phyloP scores from a whole-genome alignment of 2,888 invertebrate genomes.

The Parascotia fuliginaria region DNA sequence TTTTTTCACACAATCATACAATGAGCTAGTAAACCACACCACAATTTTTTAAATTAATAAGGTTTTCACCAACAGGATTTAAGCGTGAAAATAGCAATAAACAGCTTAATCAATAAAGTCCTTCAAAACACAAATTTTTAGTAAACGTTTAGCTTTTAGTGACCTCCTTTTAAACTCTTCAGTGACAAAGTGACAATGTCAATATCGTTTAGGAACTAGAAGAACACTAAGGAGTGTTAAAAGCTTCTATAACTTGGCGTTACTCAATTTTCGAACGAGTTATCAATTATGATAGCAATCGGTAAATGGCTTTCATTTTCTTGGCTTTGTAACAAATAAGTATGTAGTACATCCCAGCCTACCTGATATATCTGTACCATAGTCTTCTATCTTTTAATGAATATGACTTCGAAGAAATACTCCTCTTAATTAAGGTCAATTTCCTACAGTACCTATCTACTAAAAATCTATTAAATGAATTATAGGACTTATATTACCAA shows the following conservation, averaged over 20 bases:
- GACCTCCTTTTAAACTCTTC: neutral
- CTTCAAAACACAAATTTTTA: too few relatives aligned
- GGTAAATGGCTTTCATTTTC: conserved; percentile 20
- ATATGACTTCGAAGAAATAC: neutral
- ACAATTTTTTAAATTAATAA: too few relatives aligned
- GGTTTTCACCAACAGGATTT: too few relatives aligned
- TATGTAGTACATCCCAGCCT: too few relatives aligned
- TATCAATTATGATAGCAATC: conserved; percentile 9
- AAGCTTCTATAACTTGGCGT: neutral
- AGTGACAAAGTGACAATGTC: conserved; percentile 1
- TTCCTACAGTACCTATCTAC: neutral
- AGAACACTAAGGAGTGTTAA: neutral
- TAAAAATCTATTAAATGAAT: neutral
- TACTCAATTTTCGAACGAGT: neutral
- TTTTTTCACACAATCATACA: too few relatives aligned
- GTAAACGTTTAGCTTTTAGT: too few relatives aligned
- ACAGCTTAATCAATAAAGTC: neutral
- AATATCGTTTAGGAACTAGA: neutral
- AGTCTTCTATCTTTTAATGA: too few relatives aligned
- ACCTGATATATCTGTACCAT: too few relatives aligned
- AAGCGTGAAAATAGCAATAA: too few relatives aligned
- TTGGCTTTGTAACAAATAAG: conserved; percentile 33
- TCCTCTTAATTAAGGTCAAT: neutral
- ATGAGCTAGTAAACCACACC: too few relatives aligned
- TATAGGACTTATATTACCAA: neutral